Percentiles rank a stretch among this genome's conserved stretches.
These are phyloP conservation scores for Electrophaes corylata DNA, from an alignment of 2,888 invertebrate species.

Conservation along the genomic window DNA sequence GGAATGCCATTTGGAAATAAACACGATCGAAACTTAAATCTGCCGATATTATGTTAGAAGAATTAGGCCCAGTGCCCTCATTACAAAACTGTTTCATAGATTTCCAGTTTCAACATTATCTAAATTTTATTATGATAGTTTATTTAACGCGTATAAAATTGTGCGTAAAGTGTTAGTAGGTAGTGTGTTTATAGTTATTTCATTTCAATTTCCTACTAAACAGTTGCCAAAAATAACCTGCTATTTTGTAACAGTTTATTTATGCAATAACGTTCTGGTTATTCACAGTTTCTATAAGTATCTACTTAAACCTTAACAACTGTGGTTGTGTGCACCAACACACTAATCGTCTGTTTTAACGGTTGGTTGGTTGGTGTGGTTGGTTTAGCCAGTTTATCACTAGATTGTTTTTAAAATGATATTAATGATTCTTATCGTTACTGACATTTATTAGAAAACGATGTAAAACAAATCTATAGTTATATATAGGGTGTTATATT, in stretches of 20 bases:
- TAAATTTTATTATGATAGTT: not conserved
- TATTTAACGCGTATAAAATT: conserved; percentile 6
- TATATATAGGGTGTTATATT: no score
- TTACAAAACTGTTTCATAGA: not conserved
- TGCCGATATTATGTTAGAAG: no score
- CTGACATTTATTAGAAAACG: no score
- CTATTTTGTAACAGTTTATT: conserved; percentile 29
- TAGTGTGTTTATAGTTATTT: conserved; percentile 8
- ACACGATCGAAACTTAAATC: no score
- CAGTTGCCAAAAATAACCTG: conserved; percentile 19
- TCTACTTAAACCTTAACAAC: not conserved
- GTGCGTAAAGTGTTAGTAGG: conserved; percentile 7
- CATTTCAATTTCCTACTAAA: conserved; percentile 16
- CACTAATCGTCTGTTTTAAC: not conserved
- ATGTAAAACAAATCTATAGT: no score
- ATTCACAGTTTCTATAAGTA: conserved; percentile 14
- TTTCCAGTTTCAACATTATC: not conserved
- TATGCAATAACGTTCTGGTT: conserved; percentile 13
- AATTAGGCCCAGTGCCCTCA: no score
- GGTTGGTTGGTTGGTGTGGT: no score
- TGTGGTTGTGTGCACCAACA: not conserved
- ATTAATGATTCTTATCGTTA: no score
- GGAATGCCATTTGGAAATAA: not conserved
- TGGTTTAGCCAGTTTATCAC: no score
- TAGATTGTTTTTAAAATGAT: no score